Conservation (phyloP, 2,797 vertebrate genomes). For the Rhynchonycteris naso region DNA sequence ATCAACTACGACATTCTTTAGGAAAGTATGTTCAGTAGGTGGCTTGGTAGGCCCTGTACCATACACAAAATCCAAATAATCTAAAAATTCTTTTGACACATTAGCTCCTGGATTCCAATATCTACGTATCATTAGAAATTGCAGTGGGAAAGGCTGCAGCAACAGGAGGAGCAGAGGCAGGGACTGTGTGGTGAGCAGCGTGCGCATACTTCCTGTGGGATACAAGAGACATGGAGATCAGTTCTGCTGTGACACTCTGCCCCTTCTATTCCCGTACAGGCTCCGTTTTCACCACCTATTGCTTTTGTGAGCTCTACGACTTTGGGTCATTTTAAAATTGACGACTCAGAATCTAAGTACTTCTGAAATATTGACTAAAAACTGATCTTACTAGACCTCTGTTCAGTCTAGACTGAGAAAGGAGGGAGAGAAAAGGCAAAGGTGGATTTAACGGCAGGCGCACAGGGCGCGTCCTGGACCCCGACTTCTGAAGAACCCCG, state of each 20-base stretch:
- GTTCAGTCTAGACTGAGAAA: neutral
- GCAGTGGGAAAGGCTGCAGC: neutral
- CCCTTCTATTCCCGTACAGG: neutral
- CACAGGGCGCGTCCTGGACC: no score
- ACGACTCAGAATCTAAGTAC: neutral
- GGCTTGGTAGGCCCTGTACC: neutral
- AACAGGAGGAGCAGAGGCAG: constrained; percentile 31
- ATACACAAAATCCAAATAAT: accelerated
- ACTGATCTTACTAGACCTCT: neutral
- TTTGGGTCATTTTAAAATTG: neutral
- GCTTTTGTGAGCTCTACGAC: neutral
- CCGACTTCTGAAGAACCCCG: no score
- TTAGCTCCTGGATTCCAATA: accelerated
- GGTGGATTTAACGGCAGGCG: no score
- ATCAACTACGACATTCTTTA: neutral
- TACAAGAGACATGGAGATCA: neutral
- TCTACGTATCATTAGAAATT: accelerated
- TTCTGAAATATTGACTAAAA: neutral
- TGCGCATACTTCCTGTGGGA: neutral
- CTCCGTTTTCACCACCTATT: neutral
- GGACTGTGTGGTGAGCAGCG: neutral
- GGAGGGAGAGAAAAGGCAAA: neutral
- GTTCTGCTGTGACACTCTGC: neutral
- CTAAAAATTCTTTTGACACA: accelerated
- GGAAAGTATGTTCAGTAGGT: neutral